Conservation (phyloP, 2,888 invertebrate genomes). For the Cryptosula pallasiana region DNA sequence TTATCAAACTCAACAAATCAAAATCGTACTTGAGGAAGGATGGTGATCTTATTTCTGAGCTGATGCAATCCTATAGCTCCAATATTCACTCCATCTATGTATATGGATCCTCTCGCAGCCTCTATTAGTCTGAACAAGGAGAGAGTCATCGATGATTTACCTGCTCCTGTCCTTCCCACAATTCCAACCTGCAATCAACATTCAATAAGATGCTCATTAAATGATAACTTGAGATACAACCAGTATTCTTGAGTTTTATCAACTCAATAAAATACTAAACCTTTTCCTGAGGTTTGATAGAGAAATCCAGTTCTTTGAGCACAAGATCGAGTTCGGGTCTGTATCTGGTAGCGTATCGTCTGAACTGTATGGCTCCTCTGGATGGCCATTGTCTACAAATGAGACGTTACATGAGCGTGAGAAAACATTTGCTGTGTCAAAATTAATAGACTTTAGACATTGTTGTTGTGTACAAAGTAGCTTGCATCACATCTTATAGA, state of each 20-base stretch:
- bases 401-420: too few species aligned
- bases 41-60: slow-evolving; percentile 41
- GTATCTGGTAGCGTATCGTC: slow-evolving; percentile 43
- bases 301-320: slow-evolving; percentile 40
- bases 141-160: slow-evolving; percentile 45
- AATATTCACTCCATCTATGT: slow-evolving; percentile 41
- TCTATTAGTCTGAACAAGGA: slow-evolving; percentile 46
- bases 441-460: not conserved
- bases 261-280: too few species aligned
- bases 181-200: slow-evolving; percentile 39
- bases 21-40: slow-evolving; percentile 42
- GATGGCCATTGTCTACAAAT: slow-evolving; percentile 39
- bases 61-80: slow-evolving; percentile 37
- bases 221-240: too few species aligned
- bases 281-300: slow-evolving; percentile 43
- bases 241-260: too few species aligned
- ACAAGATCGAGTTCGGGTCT: slow-evolving; percentile 46
- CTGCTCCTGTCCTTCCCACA: slow-evolving; percentile 49
- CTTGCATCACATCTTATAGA: too few species aligned
- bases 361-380: slow-evolving; percentile 41
- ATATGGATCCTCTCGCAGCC: slow-evolving; percentile 38
- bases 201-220: not conserved
- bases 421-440: too few species aligned
- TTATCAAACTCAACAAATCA: too few species aligned
- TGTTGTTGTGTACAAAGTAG: not conserved